phyloP scores from a whole-genome alignment of 2,888 invertebrate genomes.

The Drosophila paramelanica region DNA sequence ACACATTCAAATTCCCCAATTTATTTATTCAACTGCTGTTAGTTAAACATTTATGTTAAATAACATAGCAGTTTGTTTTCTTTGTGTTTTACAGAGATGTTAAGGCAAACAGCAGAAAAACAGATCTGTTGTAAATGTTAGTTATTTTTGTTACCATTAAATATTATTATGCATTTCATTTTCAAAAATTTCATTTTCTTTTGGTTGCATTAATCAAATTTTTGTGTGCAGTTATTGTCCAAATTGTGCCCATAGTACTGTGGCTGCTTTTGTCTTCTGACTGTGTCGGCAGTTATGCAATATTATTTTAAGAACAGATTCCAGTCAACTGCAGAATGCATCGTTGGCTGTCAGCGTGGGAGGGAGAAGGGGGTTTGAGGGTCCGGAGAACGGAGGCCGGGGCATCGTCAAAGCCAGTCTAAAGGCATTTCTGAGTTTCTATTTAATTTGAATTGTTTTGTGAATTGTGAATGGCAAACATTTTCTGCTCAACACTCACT shows the following conservation, averaged over 20 bases:
- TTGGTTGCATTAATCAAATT: background rate
- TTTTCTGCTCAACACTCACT: constrained; percentile 37
- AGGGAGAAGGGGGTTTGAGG: background rate
- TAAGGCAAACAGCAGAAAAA: background rate
- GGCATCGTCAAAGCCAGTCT: constrained; percentile 34
- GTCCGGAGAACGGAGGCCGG: background rate
- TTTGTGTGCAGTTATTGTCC: background rate
- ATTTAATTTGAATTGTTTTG: constrained; percentile 81
- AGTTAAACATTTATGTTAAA: background rate
- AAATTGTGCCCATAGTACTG: background rate
- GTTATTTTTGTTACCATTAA: too few species aligned
- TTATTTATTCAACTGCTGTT: background rate
- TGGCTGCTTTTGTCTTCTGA: constrained; percentile 3
- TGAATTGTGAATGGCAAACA: constrained; percentile 64
- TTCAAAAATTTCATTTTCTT: background rate
- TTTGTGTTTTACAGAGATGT: background rate
- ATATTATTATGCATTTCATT: background rate
- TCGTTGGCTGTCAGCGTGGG: background rate
- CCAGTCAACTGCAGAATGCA: constrained; percentile 32
- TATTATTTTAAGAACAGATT: constrained; percentile 72
- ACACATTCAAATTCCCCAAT: too few species aligned
- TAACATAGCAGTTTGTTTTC: background rate
- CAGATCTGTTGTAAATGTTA: too few species aligned
- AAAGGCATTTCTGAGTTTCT: constrained; percentile 55
- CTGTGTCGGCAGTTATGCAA: constrained; percentile 69